Evolutionary conservation across 2,888 invertebrate species (phyloP).

Genomic region (Ypsolopha scabrella): DNA sequence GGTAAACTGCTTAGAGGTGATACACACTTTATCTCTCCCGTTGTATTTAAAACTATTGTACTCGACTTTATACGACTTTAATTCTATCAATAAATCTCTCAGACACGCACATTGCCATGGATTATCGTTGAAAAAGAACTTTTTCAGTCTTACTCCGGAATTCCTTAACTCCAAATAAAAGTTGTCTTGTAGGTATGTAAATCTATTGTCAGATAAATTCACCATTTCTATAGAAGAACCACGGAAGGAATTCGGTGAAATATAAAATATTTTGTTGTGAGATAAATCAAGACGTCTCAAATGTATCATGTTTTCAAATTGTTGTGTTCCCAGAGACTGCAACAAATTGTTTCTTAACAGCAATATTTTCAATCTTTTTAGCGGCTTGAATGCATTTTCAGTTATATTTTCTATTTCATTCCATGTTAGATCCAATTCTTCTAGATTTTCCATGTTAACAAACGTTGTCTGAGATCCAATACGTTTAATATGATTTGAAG

Average conservation of each 20-base stretch:
- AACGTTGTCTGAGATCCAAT: constrained; percentile 20
- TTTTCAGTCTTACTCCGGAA: constrained; percentile 32
- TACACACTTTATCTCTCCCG: constrained; percentile 42
- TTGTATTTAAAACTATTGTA: constrained; percentile 36
- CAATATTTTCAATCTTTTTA: constrained; percentile 34
- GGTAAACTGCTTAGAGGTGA: constrained; percentile 26
- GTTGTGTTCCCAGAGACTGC: constrained; percentile 27
- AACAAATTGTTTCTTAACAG: constrained; percentile 36
- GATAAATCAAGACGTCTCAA: constrained; percentile 38
- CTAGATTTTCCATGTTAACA: constrained; percentile 28
- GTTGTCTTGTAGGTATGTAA: constrained; percentile 44
- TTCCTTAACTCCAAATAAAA: constrained; percentile 45
- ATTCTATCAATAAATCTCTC: constrained; percentile 35
- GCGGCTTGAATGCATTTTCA: constrained; percentile 28
- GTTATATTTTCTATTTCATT: constrained; percentile 35
- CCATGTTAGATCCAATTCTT: constrained; percentile 33
- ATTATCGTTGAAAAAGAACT: constrained; percentile 48
- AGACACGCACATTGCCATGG: constrained; percentile 57
- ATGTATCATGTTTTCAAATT: constrained; percentile 31
- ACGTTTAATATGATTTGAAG: constrained; percentile 36
- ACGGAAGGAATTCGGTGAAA: constrained; percentile 38
- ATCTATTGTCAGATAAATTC: constrained; percentile 40
- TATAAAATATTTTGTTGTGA: constrained; percentile 32
- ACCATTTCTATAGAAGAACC: constrained; percentile 36
- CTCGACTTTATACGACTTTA: constrained; percentile 29